These are phyloP conservation scores for Thrips palmi DNA, from an alignment of 1,140 invertebrate genomes.

Conservation along the genomic window DNA sequence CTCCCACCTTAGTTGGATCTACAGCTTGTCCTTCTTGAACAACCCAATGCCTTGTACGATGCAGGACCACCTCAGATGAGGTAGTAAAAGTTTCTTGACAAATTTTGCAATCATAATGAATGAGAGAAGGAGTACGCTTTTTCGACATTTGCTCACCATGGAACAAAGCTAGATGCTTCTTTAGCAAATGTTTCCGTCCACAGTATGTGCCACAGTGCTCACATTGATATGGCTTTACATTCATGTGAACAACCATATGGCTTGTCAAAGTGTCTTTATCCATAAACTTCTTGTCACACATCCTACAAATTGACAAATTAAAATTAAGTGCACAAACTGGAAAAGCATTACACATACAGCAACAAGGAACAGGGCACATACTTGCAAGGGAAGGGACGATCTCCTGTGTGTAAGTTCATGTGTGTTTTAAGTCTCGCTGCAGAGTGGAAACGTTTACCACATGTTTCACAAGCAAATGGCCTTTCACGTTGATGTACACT, in stretches of 20 bases:
- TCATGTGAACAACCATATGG: slow-evolving; percentile 15
- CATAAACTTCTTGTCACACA: background rate
- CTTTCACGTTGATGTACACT: too few species aligned
- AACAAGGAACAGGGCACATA: too few species aligned
- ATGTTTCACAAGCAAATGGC: too few species aligned
- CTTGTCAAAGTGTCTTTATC: slow-evolving; percentile 13
- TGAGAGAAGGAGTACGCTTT: slow-evolving; percentile 13
- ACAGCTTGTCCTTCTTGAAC: too few species aligned
- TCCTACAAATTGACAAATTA: background rate
- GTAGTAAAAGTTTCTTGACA: slow-evolving; percentile 15
- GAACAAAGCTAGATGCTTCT: slow-evolving; percentile 13
- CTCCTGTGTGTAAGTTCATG: slow-evolving; percentile 2
- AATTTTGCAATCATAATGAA: slow-evolving; percentile 11
- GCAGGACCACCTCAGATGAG: slow-evolving; percentile 8
- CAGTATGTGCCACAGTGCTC: slow-evolving; percentile 16
- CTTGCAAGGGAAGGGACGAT: too few species aligned
- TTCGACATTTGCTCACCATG: slow-evolving; percentile 13
- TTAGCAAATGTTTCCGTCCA: slow-evolving; percentile 14
- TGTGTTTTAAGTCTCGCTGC: slow-evolving; percentile 1
- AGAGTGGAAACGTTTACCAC: too few species aligned
- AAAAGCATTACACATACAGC: too few species aligned
- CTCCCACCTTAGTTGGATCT: slow-evolving; percentile 1
- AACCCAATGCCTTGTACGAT: background rate
- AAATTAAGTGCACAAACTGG: background rate
- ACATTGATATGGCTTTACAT: slow-evolving; percentile 14